Base-by-base conservation (phyloP, 1,140 invertebrate species). In the Hydropsyche tenuis region DNA sequence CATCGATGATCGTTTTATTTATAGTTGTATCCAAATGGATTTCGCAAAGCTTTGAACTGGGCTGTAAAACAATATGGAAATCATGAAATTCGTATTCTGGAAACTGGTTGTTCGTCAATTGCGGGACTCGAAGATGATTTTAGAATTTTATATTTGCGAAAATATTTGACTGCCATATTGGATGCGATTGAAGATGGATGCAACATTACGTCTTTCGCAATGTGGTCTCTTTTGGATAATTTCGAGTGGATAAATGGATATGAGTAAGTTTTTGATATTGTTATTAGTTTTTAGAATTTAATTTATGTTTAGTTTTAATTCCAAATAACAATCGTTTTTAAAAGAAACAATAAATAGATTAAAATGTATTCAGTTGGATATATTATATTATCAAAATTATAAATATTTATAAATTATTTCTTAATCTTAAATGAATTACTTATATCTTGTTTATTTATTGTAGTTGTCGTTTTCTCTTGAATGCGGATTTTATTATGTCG, bases 221-320 rank as follows among this genome's bases (percentile, higher is more conserved):
- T 84, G 7, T 91, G 90, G 90, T 86, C 86, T 4, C 78, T 91
- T 0, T 82, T 90, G 80, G 90, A 92, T 77, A 90, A 90, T 78
- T 88, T 89, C 75, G 89, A 90, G 80, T 90, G 89, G 88, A 80
- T 79, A 16, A 80, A 79, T 25, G 86, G 85, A 63, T 81, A 85
- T 74, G 80, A 73, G 83, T 81, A 70, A 80, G 78, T n/a, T n/a
- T n/a, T n/a, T n/a, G n/a, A 73, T 11, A 30, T 63, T 56, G 53
- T 14, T 12, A 4, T 62, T 25, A 75, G 77, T 84, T 51, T 51
- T 14, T 3, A 20, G 4, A 16, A 51, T 2, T 72, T 30, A 11
- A 16, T 3, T 27, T 23, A 11, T 12, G 23, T 1, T 1, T 1
- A 1, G 1, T 23, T 9, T 6, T 0, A 0, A 1, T 65, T 1